phyloP scores from a whole-genome alignment of 2,797 vertebrate genomes.

The Distichodus sexfasciatus region DNA sequence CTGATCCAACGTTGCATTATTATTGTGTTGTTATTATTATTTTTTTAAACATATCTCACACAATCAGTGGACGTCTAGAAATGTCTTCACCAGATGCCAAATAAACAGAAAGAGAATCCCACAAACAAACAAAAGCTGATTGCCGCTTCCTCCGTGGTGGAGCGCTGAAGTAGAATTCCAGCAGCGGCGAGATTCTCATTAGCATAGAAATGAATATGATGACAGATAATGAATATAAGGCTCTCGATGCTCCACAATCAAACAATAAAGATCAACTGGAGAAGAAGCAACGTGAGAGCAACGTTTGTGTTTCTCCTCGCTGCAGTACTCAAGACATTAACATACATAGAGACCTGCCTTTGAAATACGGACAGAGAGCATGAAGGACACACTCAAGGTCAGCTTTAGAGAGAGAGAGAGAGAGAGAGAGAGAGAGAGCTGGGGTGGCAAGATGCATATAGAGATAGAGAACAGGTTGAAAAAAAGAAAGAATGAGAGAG shows the following conservation, averaged over 20 bases:
- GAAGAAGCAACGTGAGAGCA: conserved; percentile 38
- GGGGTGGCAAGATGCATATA: no score
- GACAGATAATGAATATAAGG: conserved; percentile 80
- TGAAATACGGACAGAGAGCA: conserved; percentile 51
- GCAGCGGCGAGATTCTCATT: conserved; percentile 73
- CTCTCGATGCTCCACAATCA: conserved; percentile 66
- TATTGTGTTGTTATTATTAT: no score
- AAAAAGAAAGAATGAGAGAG: no score
- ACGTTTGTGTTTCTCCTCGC: conserved; percentile 39
- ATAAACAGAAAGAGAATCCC: conserved; percentile 66
- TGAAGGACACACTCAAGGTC: conserved; percentile 70
- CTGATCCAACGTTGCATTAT: no score
- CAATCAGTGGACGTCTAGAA: conserved; percentile 55
- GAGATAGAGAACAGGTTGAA: no score
- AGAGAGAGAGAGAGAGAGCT: no score
- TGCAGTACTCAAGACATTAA: conserved; percentile 59
- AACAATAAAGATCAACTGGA: conserved; percentile 63
- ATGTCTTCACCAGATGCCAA: conserved; percentile 70
- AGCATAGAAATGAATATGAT: conserved; percentile 85
- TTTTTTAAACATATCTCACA: conserved; percentile 59
- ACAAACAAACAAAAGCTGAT: conserved; percentile 72
- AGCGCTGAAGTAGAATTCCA: conserved; percentile 69
- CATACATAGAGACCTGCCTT: conserved; percentile 55
- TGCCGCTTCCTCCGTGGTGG: conserved; percentile 75
- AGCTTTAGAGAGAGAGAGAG: conserved; percentile 55